phyloP scores from a whole-genome alignment of 2,888 invertebrate species.

The Iselma pallidipennis region DNA sequence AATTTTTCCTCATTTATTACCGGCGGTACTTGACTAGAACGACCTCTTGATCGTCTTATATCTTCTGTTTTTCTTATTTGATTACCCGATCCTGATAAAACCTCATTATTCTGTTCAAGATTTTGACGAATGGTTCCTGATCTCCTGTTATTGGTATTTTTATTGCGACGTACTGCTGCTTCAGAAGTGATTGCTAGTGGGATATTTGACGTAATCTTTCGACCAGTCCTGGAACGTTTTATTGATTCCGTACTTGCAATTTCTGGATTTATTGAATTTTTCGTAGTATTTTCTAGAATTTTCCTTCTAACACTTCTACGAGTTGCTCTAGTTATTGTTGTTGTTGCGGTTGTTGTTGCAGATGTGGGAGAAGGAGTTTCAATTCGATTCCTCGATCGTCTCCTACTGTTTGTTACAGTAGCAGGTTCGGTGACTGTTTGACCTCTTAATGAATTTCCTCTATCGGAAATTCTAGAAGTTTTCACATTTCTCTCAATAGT shows the following conservation, averaged over 20 bases:
- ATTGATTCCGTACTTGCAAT: conserved; percentile 34
- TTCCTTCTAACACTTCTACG: conserved; percentile 29
- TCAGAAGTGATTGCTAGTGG: not conserved
- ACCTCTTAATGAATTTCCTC: not conserved
- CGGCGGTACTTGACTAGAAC: conserved; percentile 39
- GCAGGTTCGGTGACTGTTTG: not conserved
- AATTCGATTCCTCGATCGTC: not conserved
- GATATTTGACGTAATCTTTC: conserved; percentile 32
- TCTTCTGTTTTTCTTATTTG: not conserved
- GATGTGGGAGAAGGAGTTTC: conserved; percentile 11
- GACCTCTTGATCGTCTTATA: conserved; percentile 1
- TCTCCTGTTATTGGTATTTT: not conserved
- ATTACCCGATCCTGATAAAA: not conserved
- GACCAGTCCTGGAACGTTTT: conserved; percentile 42
- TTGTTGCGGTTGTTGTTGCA: conserved; percentile 10
- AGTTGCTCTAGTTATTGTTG: conserved; percentile 5
- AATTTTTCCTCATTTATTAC: conserved; percentile 49
- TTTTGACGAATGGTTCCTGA: not conserved
- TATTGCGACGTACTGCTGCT: not conserved
- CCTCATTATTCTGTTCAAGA: not conserved
- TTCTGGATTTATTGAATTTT: conserved; percentile 34
- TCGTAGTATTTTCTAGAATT: conserved; percentile 21
- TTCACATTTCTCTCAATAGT: not conserved
- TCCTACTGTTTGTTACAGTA: conserved; percentile 6
- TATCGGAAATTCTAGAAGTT: not conserved